Conservation (phyloP, 2,113 vertebrate genomes). For the Perca flavescens region DNA sequence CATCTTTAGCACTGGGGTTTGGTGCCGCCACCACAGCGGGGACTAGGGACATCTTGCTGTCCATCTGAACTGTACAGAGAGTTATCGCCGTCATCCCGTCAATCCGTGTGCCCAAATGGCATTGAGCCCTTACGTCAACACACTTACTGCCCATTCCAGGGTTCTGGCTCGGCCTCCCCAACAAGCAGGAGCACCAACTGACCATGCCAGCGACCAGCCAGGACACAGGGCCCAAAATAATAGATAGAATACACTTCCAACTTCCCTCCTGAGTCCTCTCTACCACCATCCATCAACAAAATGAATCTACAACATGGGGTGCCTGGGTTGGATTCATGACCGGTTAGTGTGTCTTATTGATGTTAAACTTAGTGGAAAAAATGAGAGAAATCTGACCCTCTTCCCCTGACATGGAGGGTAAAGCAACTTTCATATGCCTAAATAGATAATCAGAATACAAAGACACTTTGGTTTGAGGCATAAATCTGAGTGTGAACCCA, state of each 20-base stretch:
- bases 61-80: conserved; percentile 66
- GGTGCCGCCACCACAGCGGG: conserved; percentile 72
- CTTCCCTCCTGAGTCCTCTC: conserved; percentile 67
- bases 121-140: conserved; percentile 77
- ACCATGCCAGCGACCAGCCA: conserved; percentile 81
- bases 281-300: conserved; percentile 75
- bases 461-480: conserved; percentile 21
- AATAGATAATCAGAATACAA: conserved; percentile 52
- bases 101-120: conserved; percentile 83
- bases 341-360: conserved; percentile 53
- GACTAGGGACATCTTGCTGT: conserved; percentile 64
- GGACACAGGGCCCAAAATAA: conserved; percentile 73
- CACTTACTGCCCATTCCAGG: conserved; percentile 65
- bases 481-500: background rate
- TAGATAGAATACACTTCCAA: conserved; percentile 72
- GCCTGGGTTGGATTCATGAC: conserved; percentile 58
- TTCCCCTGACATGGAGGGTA: background rate
- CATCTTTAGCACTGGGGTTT: conserved; percentile 68
- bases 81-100: conserved; percentile 65
- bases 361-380: conserved; percentile 57
- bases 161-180: conserved; percentile 70
- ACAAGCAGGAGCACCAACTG: conserved; percentile 61
- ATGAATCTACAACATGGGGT: conserved; percentile 67
- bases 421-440: conserved; percentile 41
- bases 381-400: conserved; percentile 40